A percentile compares a stretch with the other conserved stretches of the same genome.
Evolutionary conservation across 2,797 vertebrate genomes (phyloP).

Genomic region (Mareca penelope): DNA sequence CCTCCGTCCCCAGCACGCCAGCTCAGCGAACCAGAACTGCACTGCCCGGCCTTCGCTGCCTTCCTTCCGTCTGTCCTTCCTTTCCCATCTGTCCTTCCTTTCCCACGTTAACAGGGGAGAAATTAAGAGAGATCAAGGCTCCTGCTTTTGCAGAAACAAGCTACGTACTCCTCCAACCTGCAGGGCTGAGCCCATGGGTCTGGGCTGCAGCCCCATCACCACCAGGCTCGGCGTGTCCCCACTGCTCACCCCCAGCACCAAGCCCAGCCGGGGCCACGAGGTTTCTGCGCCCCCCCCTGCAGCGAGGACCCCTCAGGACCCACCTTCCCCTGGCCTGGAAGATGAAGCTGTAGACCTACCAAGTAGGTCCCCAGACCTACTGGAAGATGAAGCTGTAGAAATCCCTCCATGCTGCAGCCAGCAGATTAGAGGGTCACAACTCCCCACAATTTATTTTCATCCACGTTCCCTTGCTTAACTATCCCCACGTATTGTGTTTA

Average conservation of each 20-base stretch:
- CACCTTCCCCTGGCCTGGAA: background rate
- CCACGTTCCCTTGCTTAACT: background rate
- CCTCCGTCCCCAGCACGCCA: background rate
- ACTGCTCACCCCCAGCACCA: background rate
- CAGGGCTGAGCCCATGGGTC: background rate
- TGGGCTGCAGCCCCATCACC: background rate
- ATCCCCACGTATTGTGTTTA: background rate
- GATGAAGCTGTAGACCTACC: background rate
- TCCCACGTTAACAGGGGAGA: too few relatives aligned
- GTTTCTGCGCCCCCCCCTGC: too few relatives aligned
- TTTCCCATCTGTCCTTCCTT: too few relatives aligned
- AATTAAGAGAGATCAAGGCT: background rate
- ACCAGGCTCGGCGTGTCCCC: rapidly evolving
- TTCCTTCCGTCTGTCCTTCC: background rate
- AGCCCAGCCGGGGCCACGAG: too few relatives aligned
- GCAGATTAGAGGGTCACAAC: background rate
- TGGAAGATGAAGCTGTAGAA: background rate
- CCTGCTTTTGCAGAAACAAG: background rate
- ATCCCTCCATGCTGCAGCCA: background rate
- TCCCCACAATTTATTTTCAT: background rate
- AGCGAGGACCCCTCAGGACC: background rate
- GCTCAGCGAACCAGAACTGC: background rate
- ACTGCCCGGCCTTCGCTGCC: background rate
- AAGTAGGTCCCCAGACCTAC: background rate
- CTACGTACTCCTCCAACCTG: background rate